Conservation (phyloP, 2,113 vertebrate genomes). For the Halichoerus grypus region DNA sequence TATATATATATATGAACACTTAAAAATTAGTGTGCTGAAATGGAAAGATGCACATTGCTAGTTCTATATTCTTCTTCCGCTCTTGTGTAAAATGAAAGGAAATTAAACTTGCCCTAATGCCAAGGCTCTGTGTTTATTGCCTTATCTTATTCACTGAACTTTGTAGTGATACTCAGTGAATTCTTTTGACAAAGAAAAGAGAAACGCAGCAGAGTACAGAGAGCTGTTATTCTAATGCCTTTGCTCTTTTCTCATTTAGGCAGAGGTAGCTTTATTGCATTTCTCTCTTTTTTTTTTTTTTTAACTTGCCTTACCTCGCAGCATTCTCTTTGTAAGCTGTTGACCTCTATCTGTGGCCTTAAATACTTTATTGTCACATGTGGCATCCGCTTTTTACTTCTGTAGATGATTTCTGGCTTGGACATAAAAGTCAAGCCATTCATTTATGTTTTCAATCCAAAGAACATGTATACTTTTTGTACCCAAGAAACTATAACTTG, state of each 20-base stretch:
- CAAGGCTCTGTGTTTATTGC: not conserved
- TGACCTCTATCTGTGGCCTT: slow-evolving; percentile 72
- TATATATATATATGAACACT: not conserved
- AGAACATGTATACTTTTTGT: slow-evolving; percentile 64
- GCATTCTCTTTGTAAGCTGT: slow-evolving; percentile 9
- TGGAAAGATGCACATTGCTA: not conserved
- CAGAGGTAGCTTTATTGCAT: not conserved
- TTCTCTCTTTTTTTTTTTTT: not conserved
- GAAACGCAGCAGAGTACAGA: not conserved
- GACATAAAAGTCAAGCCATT: slow-evolving; percentile 12
- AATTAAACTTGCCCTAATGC: slow-evolving; percentile 16
- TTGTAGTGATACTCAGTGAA: not conserved
- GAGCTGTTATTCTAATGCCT: not conserved
- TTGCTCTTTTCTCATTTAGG: not conserved
- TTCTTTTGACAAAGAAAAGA: slow-evolving; percentile 8
- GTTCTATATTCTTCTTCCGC: not conserved
- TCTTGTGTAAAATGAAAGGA: slow-evolving; percentile 45
- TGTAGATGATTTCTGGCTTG: slow-evolving; percentile 35
- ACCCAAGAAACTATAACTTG: slow-evolving; percentile 53
- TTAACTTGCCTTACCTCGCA: slow-evolving; percentile 38
- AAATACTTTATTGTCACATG: slow-evolving; percentile 60
- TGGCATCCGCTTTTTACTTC: slow-evolving; percentile 41
- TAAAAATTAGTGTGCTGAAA: slow-evolving; percentile 29
- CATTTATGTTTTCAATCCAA: slow-evolving; percentile 70
- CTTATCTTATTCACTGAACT: slow-evolving; percentile 27